Evolutionary conservation across 1,140 invertebrate species (phyloP), one percentile per base, ranked within the genome.

Genomic region (Centruroides sculpturatus): DNA sequence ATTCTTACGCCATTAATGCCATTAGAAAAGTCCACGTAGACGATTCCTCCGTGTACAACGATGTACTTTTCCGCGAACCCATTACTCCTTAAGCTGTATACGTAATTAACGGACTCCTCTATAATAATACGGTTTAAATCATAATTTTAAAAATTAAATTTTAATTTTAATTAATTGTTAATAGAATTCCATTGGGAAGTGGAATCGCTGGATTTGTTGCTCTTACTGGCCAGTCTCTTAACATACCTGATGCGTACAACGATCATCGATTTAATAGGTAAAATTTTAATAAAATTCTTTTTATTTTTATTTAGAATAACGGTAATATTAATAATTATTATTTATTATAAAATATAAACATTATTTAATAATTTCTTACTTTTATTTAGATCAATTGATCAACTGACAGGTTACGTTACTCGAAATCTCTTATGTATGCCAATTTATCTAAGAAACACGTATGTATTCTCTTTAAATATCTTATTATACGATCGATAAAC

Each of bases 351-450:
- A 53, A 53, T 36, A 23, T 6, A 8, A 5, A 5, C 41, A 41
- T 1, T 41, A 41, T 41, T 6, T 41, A 6, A 41, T 8, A 41
- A 41, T 41, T 6, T 6, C 41, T 41, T 41, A 6, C 23, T 53
- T 6, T 36, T n/a, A 61, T 6, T 36, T n/a, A 61, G 83, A 35
- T 78, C 82, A 34, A 79, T 89, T 1, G 86, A 89, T 71, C 81
- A 85, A 68, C 69, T 80, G 11, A 88, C 86, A 8, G 85, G 85
- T 5, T 89, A 87, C 70, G 79, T 77, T 64, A 89, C 86, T 5
- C 77, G 79, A 66, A 82, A 80, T 8, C 88, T 90, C 50, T 77
- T 91, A 0, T 90, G 87, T 70, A 90, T 90, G 87, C 88, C 87
- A 1, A 86, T 91, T 54, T 84, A 77, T 70, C 86, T 87, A 56